Evolutionary conservation across 2,113 vertebrate species (phyloP).

Genomic region (Pseudopodoces humilis): DNA sequence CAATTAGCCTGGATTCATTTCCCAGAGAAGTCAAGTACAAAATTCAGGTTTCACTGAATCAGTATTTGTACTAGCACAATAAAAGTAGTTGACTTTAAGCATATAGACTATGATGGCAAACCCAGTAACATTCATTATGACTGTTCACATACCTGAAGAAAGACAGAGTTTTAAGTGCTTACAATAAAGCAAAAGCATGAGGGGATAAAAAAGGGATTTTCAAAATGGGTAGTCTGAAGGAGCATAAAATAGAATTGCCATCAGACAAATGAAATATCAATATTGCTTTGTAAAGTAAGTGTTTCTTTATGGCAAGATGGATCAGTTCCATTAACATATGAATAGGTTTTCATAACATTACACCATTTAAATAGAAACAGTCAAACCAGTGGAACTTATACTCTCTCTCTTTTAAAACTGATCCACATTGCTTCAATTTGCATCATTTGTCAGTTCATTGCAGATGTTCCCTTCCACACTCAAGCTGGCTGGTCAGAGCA

Average conservation of each 20-base stretch:
- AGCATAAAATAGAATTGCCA: background rate
- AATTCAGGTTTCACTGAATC: background rate
- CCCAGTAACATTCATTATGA: background rate
- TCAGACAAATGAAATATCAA: constrained; percentile 5
- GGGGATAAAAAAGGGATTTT: background rate
- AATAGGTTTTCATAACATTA: background rate
- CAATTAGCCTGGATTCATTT: constrained; percentile 10
- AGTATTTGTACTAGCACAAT: background rate
- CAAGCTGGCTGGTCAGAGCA: background rate
- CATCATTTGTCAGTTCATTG: background rate
- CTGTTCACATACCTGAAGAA: background rate
- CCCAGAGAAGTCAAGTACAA: background rate
- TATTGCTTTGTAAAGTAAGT: background rate
- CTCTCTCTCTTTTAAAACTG: background rate
- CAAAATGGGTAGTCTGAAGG: background rate
- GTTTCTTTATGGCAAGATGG: background rate
- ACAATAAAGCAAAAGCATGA: background rate
- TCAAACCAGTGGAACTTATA: background rate
- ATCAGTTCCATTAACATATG: background rate
- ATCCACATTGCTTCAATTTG: background rate
- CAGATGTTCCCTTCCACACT: background rate
- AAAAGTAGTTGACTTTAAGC: background rate
- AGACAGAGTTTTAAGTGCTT: background rate
- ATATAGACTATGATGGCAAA: background rate
- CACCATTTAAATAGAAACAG: background rate